Conservation (phyloP, 2,888 invertebrate species). For the Orthosia incerta region DNA sequence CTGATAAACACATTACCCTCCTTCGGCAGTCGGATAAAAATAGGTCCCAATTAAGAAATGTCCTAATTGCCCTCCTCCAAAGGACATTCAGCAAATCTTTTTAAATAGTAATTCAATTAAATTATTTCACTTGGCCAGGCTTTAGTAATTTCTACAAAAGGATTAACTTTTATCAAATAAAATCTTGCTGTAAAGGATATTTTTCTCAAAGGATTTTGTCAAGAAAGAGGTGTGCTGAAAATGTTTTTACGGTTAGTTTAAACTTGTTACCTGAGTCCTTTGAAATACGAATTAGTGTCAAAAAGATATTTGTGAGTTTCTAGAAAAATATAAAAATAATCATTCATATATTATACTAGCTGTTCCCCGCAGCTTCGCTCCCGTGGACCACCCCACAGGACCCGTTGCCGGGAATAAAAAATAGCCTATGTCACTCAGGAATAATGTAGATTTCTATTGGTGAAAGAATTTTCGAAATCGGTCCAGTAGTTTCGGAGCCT, state of each 20-base stretch:
- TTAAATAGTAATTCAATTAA: slow-evolving; percentile 49
- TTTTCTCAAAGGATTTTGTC: slow-evolving; percentile 24
- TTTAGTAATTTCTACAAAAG: slow-evolving; percentile 11
- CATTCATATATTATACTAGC: too few relatives aligned
- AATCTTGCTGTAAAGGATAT: slow-evolving; percentile 16
- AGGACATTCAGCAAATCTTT: slow-evolving; percentile 12
- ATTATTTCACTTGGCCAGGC: slow-evolving; percentile 42
- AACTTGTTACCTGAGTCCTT: slow-evolving; percentile 7
- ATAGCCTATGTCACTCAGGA: too few relatives aligned
- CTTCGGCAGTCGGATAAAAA: slow-evolving; percentile 2
- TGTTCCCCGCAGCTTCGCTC: too few relatives aligned
- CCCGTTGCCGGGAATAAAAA: too few relatives aligned
- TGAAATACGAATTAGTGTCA: slow-evolving; percentile 28
- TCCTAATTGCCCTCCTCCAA: slow-evolving; percentile 33
- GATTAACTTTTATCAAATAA: slow-evolving; percentile 9
- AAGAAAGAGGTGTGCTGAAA: slow-evolving; percentile 17
- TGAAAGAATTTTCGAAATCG: too few relatives aligned
- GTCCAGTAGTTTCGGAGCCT: too few relatives aligned
- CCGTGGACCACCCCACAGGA: too few relatives aligned
- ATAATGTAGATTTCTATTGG: too few relatives aligned
- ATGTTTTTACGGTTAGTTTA: slow-evolving; percentile 24
- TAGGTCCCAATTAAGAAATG: slow-evolving; percentile 28
- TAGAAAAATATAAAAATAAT: neutral
- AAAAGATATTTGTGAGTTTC: slow-evolving; percentile 5
- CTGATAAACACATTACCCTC: too few relatives aligned